Evolutionary conservation across 2,888 invertebrate genomes (phyloP), one percentile per base, ranked within the genome.

Genomic region (Hirtodrosophila cameraria): DNA sequence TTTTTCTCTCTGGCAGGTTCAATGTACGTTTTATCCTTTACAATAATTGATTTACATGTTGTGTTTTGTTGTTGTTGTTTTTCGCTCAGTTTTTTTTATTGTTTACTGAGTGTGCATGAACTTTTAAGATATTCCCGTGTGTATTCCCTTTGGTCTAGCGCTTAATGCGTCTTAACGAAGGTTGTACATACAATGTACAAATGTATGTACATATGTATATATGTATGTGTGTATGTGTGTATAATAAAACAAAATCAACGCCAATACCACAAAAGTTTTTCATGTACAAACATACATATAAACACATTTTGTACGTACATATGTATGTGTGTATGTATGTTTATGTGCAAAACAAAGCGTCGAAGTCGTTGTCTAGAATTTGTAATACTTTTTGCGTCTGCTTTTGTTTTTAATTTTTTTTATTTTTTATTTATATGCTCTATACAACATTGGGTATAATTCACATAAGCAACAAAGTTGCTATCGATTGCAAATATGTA

Each of bases 1-100:
- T 27, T 8, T n/a, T n/a, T n/a, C n/a, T n/a, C n/a, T n/a, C n/a
- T 13, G 7, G 1, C n/a, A 52, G 50, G 79, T 85, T 80, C 86
- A 80, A 72, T 68, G 80, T 35, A 64, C 79, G 76, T 61, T 76
- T 76, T 74, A 86, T 86, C 77, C 81, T 81, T 82, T 68, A 82
- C 68, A 75, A 55, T 80, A 73, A 77, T 66, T 63, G 43, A 80
- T 80, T 80, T 64, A 45, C 55, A 77, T 70, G 42, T 77, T 58
- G 35, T 28, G 46, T 42, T 39, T 13, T 42, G 41, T 53, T 49
- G n/a, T 18, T 35, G 36, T 20, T 58, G 38, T 46, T 41, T 48
- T 46, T 38, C 30, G 38, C 57, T 42, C 43, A 18, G 35, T 41
- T 48, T 31, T 30, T 66, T 43, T 16, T 30, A 23, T 38, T 43